Base-by-base conservation (phyloP, 2,888 invertebrate species). In the Tiliacea aurago region DNA sequence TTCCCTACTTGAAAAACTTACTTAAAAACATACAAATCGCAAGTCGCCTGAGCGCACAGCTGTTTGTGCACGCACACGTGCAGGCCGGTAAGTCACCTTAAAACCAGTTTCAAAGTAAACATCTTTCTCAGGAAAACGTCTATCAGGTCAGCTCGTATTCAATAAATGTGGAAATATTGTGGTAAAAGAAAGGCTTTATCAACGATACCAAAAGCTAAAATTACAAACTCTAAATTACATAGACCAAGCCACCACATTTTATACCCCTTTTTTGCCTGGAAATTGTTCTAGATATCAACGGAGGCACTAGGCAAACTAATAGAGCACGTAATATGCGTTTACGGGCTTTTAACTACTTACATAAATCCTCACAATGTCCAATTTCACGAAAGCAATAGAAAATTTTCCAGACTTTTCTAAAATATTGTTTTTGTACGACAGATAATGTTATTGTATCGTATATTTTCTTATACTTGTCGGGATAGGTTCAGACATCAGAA, bases 301-400 rank as follows among this genome's bases (percentile, higher is more conserved):
- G 18, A 62, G 68, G 33, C 51, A 49, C 55, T 53, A 70, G 37
- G 15, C 63, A 77, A 81, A 68, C 80, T 72, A 70, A 77, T 70
- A 69, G 58, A 69, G 41, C 61, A 63, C 61, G 58, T 73, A 58
- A 73, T 70, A 56, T 70, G 64, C 58, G 61, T 77, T 77, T 72
- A 81, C 63, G 37, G 23, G 72, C 53, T 65, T 81, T 65, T 63
- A 78, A 81, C 70, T 68, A 69, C 61, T 49, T 45, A 55, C 70
- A 81, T 83, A 83, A 83, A 79, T 79, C 67, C 51, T 20, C 23
- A 23, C n/a, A 83, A 75, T 75, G 72, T 70, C 70, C 79, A 79
- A 83, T 83, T 61, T 81, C 61, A 83, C 67, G 67, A 74, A 63
- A 70, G 67, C 53, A 75, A 70, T 78, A 68, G 67, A 67, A 69